Conservation (phyloP, 2,888 invertebrate genomes). For the Eristalis intricaria region DNA sequence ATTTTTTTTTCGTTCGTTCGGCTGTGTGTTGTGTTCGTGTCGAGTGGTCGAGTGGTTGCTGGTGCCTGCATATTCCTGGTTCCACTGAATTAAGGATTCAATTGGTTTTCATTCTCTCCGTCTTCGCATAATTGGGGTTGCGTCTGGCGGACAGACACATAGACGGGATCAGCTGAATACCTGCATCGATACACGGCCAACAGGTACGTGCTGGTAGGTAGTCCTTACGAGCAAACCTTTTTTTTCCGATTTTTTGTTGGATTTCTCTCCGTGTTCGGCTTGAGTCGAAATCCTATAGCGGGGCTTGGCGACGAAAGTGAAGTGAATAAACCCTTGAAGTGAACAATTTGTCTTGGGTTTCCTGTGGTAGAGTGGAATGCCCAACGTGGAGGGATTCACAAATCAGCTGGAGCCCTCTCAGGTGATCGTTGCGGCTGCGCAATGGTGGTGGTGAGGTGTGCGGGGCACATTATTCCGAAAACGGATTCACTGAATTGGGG, state of each 20-base stretch:
- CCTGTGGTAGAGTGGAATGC: constrained; percentile 43
- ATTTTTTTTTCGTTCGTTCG: neutral
- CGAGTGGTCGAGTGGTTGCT: constrained; percentile 17
- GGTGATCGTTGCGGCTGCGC: constrained; percentile 25
- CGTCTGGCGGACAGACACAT: constrained; percentile 37
- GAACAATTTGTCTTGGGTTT: constrained; percentile 60
- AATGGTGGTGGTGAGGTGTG: neutral
- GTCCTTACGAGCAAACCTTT: neutral
- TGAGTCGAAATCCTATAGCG: constrained; percentile 49
- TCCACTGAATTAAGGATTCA: constrained; percentile 56
- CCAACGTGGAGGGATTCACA: neutral
- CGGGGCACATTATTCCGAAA: neutral
- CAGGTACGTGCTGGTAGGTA: constrained; percentile 37
- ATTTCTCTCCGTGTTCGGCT: constrained; percentile 12
- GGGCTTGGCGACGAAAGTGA: neutral
- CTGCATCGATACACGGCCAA: constrained; percentile 17
- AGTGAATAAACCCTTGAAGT: constrained; percentile 16
- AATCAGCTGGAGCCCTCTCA: constrained; percentile 35
- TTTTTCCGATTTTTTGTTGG: constrained; percentile 17
- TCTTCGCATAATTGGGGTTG: constrained; percentile 55
- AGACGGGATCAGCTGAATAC: constrained; percentile 59
- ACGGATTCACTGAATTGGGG: constrained; percentile 1
- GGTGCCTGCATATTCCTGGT: constrained; percentile 45
- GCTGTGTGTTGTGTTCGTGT: neutral
- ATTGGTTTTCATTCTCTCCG: constrained; percentile 14